phyloP scores from a whole-genome alignment of 2,797 vertebrate species.

The Pseudochirops corinnae region DNA sequence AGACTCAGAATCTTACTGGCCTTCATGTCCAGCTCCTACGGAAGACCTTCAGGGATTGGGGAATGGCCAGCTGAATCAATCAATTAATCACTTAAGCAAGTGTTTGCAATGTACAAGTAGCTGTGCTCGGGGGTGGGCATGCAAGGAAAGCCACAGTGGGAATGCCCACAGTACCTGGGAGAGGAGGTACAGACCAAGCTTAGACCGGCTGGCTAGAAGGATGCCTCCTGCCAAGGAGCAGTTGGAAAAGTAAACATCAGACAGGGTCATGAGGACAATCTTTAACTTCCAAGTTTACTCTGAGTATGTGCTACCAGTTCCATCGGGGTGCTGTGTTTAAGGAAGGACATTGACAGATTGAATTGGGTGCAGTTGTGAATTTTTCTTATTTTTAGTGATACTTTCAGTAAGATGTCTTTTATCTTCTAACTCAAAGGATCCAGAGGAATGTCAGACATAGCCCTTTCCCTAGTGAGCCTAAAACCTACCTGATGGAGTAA shows the following conservation, averaged over 20 bases:
- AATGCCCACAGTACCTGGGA: background rate
- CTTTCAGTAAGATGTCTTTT: background rate
- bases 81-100: background rate
- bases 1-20: background rate
- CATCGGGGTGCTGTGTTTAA: background rate
- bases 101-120: background rate
- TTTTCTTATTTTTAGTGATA: background rate
- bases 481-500: background rate
- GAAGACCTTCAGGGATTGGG: background rate
- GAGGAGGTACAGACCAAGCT: too few relatives aligned
- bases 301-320: background rate
- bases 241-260: background rate
- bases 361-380: background rate
- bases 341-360: background rate
- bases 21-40: background rate
- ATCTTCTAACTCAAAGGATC: background rate
- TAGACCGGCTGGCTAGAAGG: background rate
- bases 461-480: background rate
- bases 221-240: background rate
- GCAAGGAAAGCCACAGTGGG: background rate
- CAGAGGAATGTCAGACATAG: background rate
- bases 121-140: background rate
- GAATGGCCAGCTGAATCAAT: background rate
- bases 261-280: background rate
- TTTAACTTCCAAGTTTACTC: background rate